Conservation (phyloP, 2,113 vertebrate genomes). For the Pithys albifrons region DNA sequence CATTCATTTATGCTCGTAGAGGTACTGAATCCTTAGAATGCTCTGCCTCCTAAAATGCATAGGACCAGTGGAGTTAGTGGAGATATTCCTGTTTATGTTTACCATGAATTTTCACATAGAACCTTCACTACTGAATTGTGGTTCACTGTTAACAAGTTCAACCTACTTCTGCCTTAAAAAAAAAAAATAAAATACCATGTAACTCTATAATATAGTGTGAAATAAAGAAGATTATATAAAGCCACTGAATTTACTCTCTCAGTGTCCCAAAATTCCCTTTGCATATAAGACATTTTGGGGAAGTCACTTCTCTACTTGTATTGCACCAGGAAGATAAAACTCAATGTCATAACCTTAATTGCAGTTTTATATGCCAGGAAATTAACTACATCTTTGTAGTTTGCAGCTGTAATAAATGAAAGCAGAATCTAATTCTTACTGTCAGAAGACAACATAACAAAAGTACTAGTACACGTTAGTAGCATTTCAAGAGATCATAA, state of each 20-base stretch:
- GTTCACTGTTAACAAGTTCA: neutral
- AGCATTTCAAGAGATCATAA: neutral
- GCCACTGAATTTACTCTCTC: neutral
- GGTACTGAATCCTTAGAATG: too few species aligned
- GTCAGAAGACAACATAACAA: neutral
- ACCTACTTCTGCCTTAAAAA: neutral
- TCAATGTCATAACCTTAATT: neutral
- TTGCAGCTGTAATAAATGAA: neutral
- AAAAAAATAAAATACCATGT: neutral
- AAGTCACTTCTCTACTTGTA: neutral
- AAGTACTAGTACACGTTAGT: neutral
- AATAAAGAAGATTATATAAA: neutral
- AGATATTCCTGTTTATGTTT: neutral
- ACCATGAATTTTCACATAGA: neutral
- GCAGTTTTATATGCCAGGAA: neutral
- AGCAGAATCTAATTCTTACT: neutral
- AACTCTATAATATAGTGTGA: neutral
- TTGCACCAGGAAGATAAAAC: neutral
- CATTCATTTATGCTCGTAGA: neutral
- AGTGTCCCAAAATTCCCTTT: neutral
- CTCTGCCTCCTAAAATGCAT: neutral
- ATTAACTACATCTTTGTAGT: fast-evolving
- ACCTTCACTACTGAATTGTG: neutral
- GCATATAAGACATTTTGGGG: neutral
- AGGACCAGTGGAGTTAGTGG: neutral